phyloP scores from a whole-genome alignment of 2,888 invertebrate species.

The Phortica magna region DNA sequence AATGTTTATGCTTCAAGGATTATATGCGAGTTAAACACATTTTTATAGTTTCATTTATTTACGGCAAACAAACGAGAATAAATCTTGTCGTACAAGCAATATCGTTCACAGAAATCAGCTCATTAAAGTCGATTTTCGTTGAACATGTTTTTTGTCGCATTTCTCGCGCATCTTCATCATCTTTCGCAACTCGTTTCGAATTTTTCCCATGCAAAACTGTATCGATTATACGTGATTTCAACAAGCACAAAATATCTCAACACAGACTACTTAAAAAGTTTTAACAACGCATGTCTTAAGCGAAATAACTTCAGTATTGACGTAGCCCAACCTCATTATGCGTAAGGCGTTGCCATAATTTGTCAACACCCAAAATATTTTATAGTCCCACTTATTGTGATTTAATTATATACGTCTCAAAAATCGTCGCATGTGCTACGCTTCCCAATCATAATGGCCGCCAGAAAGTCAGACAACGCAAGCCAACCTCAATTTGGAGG shows the following conservation, averaged over 20 bases:
- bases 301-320: neutral
- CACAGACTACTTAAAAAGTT: neutral
- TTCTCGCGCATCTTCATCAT: constrained; percentile 19
- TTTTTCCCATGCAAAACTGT: constrained; percentile 25
- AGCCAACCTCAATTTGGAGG: constrained; percentile 31
- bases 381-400: constrained; percentile 67
- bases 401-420: constrained; percentile 31
- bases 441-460: constrained; percentile 56
- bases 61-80: neutral
- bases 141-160: constrained; percentile 25
- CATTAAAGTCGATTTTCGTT: constrained; percentile 59
- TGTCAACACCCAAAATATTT: constrained; percentile 74
- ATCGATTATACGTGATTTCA: constrained; percentile 10
- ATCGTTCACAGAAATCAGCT: constrained; percentile 62
- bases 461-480: constrained; percentile 51
- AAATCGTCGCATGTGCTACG: constrained; percentile 6
- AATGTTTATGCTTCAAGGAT: neutral
- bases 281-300: neutral
- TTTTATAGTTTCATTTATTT: neutral
- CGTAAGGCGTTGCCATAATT: constrained; percentile 74
- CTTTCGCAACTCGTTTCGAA: constrained; percentile 8
- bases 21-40: neutral
- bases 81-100: constrained; percentile 22
- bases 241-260: constrained; percentile 7
- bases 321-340: neutral